These are phyloP conservation scores for Leiothrix lutea DNA, from an alignment of 2,113 vertebrate species.

Conservation along the genomic window DNA sequence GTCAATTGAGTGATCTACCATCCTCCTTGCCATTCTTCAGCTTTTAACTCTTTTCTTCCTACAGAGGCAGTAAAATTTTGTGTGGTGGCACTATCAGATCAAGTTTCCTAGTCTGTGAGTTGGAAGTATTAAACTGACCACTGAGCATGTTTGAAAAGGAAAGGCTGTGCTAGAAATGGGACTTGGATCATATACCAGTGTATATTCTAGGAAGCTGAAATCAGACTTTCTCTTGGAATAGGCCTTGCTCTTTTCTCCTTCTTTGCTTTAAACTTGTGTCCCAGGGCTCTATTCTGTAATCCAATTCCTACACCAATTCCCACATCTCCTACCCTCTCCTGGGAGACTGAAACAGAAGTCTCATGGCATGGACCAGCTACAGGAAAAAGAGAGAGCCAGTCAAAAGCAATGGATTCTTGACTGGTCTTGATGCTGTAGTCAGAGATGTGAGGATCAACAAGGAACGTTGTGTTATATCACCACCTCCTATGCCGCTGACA, in stretches of 20 bases:
- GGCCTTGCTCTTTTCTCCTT: background rate
- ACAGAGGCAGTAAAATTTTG: background rate
- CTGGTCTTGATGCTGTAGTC: background rate
- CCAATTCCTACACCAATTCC: background rate
- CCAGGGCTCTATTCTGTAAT: background rate
- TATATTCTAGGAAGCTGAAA: background rate
- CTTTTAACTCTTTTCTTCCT: background rate
- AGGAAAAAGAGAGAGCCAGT: background rate
- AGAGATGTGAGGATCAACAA: background rate
- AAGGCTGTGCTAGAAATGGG: background rate
- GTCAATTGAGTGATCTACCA: background rate
- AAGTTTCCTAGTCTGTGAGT: background rate
- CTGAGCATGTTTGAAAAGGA: background rate
- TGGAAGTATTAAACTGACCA: background rate
- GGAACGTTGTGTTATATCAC: rapidly evolving
- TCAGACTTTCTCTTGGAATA: background rate
- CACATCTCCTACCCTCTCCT: background rate
- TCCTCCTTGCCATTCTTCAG: background rate
- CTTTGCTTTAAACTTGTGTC: background rate
- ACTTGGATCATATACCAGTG: background rate
- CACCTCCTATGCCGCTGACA: background rate
- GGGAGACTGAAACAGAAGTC: background rate
- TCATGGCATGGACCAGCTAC: background rate
- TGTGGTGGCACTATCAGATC: background rate
- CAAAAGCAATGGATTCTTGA: background rate